These are phyloP conservation scores for Falco rusticolus DNA, from an alignment of 2,797 vertebrate genomes.

Conservation along the genomic window DNA sequence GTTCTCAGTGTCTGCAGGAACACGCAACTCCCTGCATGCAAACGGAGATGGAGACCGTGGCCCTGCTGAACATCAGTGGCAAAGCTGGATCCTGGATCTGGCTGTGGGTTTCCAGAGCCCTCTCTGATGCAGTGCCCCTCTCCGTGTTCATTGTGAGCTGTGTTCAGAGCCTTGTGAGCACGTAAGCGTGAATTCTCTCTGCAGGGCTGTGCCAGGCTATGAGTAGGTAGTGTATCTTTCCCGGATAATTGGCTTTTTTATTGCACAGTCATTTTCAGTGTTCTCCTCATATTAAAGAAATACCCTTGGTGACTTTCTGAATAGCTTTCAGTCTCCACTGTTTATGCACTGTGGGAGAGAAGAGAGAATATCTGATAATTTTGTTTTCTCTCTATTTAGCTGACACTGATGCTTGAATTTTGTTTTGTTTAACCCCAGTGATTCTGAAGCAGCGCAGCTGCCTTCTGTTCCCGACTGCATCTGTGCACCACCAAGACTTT, in stretches of 20 bases:
- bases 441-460: constrained; percentile 19
- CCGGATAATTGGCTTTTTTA: constrained; percentile 26
- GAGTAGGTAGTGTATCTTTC: constrained; percentile 10
- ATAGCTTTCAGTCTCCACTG: constrained; percentile 34
- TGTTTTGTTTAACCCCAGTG: constrained; percentile 10
- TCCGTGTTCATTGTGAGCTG: not conserved
- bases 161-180: not conserved
- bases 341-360: constrained; percentile 32
- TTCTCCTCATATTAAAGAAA: constrained; percentile 36
- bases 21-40: fast-evolving
- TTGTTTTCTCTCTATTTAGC: constrained; percentile 54
- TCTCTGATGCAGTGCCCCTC: not conserved
- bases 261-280: constrained; percentile 4
- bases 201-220: constrained; percentile 5
- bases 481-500: not conserved
- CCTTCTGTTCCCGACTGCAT: not conserved
- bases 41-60: not conserved
- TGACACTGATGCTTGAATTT: not conserved
- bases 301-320: not conserved
- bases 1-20: not conserved
- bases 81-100: not conserved
- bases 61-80: not conserved
- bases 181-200: not conserved
- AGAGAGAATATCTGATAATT: constrained; percentile 49
- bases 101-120: not conserved